Evolutionary conservation across 2,888 invertebrate genomes (phyloP), one percentile per base, ranked within the genome.

Genomic region (Thelaira solivaga): DNA sequence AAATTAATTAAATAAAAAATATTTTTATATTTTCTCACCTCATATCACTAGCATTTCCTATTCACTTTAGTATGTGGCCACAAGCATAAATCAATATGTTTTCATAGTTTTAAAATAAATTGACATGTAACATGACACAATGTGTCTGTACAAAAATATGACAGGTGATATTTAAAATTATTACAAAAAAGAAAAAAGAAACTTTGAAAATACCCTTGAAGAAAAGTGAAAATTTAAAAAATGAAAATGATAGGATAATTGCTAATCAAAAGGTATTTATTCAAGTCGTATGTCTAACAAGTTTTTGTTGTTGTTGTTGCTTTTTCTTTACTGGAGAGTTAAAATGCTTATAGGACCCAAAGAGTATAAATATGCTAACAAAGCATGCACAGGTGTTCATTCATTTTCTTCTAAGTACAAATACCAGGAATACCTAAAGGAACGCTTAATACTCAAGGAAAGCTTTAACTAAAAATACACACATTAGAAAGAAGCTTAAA

Each of bases 211-310:
- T 26, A 34, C 34, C 47, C 26, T 39, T 26, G 8, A 61, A 59
- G 59, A 61, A 69, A 62, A 77, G 74, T 51, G 53, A 71, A 71
- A 36, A 67, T 61, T 36, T 64, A 51, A 31, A 72, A 43, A 47
- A 22, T 53, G 5, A 51, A 55, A 67, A 67, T 85, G 86, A 84
- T 82, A 82, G 74, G 61, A 82, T 86, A 86, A 86, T 86, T 84
- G 86, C 69, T 49, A 73, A 83, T 83, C 82, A 84, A 69, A 74
- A 26, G 67, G 18, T 69, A n/a, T n/a, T n/a, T n/a, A 80, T 64
- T 80, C 82, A 34, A 18, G 26, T 39, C 41, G 43, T n/a, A 47
- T 41, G 11, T 24, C 24, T n/a, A 49, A 49, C 18, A 64, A 34
- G 4, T 11, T 10, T 26, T 5, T 13, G 29, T 64, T 69, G 18